Conservation (phyloP, 92 coral and sea anemone species). For the Bergia puertoricense region DNA sequence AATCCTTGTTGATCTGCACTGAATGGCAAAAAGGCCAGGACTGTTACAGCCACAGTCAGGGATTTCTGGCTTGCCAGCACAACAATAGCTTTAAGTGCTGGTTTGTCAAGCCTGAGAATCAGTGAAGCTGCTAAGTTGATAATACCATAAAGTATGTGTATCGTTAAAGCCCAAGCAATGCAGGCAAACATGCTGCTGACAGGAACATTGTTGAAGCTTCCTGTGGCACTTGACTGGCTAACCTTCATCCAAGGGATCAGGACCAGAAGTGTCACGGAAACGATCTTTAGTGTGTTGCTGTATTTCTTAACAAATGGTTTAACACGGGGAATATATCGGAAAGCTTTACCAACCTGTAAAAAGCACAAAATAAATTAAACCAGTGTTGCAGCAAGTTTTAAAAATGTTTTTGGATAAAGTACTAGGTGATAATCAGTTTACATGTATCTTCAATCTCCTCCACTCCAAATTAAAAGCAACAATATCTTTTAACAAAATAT, state of each 20-base stretch:
- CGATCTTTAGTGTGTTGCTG: constrained; percentile 73
- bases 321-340: constrained; percentile 69
- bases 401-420: too few relatives aligned
- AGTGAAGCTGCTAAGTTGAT: constrained; percentile 61
- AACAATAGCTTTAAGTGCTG: constrained; percentile 75
- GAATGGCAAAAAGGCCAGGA: constrained; percentile 77
- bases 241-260: constrained; percentile 97
- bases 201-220: constrained; percentile 70
- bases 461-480: too few relatives aligned
- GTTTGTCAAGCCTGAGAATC: constrained; percentile 64
- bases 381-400: background rate
- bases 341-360: constrained; percentile 88
- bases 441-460: too few relatives aligned
- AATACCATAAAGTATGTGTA: constrained; percentile 75
- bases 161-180: constrained; percentile 82
- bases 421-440: too few relatives aligned
- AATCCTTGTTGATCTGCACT: constrained; percentile 80
- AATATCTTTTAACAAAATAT: too few relatives aligned
- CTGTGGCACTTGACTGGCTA: constrained; percentile 83
- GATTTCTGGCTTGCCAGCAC: constrained; percentile 94
- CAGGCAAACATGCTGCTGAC: constrained; percentile 73
- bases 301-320: constrained; percentile 76
- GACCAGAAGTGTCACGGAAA: constrained; percentile 72
- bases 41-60: constrained; percentile 81
- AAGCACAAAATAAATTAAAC: background rate